Conservation (phyloP, 2,113 vertebrate genomes). For the Toxotes jaculatrix region DNA sequence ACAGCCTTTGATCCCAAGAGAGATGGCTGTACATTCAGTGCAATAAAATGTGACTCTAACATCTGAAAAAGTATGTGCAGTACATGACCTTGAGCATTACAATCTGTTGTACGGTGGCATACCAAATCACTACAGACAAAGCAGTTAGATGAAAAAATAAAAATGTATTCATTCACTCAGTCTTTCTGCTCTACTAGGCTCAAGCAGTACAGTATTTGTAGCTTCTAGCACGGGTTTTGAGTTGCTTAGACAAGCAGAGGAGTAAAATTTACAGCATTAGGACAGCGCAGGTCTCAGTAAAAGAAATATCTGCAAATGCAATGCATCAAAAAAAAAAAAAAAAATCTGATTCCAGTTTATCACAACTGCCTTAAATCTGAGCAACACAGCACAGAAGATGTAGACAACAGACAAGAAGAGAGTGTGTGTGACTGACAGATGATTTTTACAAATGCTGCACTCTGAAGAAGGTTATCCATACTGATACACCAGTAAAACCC, state of each 20-base stretch:
- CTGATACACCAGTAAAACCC: slow-evolving; percentile 43
- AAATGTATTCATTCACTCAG: slow-evolving; percentile 21
- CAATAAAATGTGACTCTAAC: slow-evolving; percentile 1
- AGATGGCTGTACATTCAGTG: background rate
- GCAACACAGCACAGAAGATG: background rate
- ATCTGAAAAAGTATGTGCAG: background rate
- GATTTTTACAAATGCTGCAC: slow-evolving; percentile 10
- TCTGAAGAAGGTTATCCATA: slow-evolving; percentile 23
- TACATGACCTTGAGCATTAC: slow-evolving; percentile 32
- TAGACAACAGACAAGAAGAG: background rate
- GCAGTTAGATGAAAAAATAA: slow-evolving; percentile 18
- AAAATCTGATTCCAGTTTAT: background rate
- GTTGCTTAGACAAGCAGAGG: background rate
- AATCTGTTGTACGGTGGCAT: background rate
- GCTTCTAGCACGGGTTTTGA: background rate
- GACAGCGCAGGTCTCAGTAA: background rate
- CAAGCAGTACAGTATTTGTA: background rate
- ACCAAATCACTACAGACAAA: background rate
- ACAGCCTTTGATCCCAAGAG: background rate
- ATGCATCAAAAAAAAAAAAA: background rate
- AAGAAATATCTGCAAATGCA: background rate
- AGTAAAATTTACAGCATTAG: background rate
- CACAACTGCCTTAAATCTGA: background rate
- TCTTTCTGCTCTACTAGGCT: background rate
- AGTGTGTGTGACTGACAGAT: background rate